Conservation (phyloP, 2,888 invertebrate genomes). For the Dolichopus griseipennis region DNA sequence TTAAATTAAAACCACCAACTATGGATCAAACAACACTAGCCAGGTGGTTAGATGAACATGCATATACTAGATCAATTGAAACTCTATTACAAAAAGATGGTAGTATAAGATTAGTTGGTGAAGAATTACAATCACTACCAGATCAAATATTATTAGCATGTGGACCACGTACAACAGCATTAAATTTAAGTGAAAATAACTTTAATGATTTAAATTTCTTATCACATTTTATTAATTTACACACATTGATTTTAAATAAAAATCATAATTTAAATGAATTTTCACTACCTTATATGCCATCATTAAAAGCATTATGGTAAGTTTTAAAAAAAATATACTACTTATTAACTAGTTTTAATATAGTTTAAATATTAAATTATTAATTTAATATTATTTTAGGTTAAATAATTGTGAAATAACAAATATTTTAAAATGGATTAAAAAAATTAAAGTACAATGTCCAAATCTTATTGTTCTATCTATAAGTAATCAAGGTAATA, state of each 20-base stretch:
- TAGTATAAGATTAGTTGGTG: slow-evolving; percentile 54
- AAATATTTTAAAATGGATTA: slow-evolving; percentile 57
- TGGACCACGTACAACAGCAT: slow-evolving; percentile 47
- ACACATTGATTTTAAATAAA: slow-evolving; percentile 68
- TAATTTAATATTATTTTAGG: slow-evolving; percentile 32
- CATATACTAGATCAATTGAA: slow-evolving; percentile 2
- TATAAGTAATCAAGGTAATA: slow-evolving; percentile 71
- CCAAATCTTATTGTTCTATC: slow-evolving; percentile 63
- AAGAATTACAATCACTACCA: slow-evolving; percentile 52
- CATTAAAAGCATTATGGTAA: slow-evolving; percentile 61
- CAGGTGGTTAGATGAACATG: not conserved
- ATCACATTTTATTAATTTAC: slow-evolving; percentile 56
- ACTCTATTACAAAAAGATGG: slow-evolving; percentile 28
- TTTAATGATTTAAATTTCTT: slow-evolving; percentile 63
- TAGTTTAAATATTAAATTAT: no score
- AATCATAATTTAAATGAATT: slow-evolving; percentile 61
- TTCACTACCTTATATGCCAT: slow-evolving; percentile 56
- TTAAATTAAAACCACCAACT: not conserved
- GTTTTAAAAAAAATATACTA: slow-evolving; percentile 13
- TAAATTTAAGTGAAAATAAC: slow-evolving; percentile 60
- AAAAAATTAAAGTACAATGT: slow-evolving; percentile 54
- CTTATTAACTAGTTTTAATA: not conserved
- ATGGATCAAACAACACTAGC: not conserved
- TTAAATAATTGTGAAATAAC: slow-evolving; percentile 52
- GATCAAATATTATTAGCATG: slow-evolving; percentile 51